Percentiles rank a stretch among this genome's conserved stretches.
Conservation (phyloP, 2,797 vertebrate species). For the Oreochromis mossambicus region DNA sequence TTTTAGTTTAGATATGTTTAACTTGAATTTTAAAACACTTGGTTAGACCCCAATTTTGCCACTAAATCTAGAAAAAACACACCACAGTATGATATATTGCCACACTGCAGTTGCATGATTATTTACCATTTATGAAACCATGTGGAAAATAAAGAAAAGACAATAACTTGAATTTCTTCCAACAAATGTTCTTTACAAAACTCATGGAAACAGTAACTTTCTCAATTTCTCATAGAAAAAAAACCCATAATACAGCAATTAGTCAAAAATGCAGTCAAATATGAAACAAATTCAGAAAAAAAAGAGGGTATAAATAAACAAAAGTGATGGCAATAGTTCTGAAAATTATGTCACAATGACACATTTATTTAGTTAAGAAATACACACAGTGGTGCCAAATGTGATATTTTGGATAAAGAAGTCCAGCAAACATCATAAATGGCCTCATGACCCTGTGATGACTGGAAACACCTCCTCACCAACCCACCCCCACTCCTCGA, state of each 20-base stretch:
- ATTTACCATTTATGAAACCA: background rate
- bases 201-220: background rate
- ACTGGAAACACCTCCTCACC: slow-evolving; percentile 5
- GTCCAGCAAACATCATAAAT: background rate
- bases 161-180: background rate
- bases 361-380: background rate
- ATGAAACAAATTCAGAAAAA: background rate
- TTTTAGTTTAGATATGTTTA: background rate
- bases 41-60: background rate
- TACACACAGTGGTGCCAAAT: background rate
- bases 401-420: background rate
- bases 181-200: background rate
- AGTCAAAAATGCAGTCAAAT: background rate
- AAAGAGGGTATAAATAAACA: background rate
- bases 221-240: background rate
- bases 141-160: background rate
- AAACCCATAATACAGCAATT: background rate
- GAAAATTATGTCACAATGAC: background rate
- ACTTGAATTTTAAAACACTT: background rate
- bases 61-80: background rate
- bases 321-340: background rate
- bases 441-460: slow-evolving; percentile 34
- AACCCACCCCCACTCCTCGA: background rate
- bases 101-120: background rate
- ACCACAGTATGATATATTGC: background rate